Percentiles rank a stretch among this genome's conserved stretches.
These are phyloP conservation scores for Lanius collurio DNA, from an alignment of 2,113 vertebrate genomes.

Conservation along the genomic window DNA sequence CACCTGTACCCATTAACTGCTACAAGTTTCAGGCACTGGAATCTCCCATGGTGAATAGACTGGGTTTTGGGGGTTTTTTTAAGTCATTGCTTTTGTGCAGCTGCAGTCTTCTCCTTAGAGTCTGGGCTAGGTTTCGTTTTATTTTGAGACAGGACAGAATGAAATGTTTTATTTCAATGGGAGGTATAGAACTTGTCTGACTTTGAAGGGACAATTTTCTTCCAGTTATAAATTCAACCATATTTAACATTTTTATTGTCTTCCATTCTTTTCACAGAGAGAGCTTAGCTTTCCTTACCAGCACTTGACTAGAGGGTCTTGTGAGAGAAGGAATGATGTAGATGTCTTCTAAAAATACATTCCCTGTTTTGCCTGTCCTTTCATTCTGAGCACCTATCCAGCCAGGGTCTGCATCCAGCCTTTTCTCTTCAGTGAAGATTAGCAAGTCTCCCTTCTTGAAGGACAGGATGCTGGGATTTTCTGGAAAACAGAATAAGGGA, in stretches of 20 bases:
- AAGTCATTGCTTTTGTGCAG: not conserved
- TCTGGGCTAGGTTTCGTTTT: not conserved
- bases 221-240: not conserved
- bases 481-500: constrained; percentile 63
- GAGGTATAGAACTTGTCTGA: not conserved
- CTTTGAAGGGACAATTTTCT: not conserved
- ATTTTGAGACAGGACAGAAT: not conserved
- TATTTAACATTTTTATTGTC: not conserved
- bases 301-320: constrained; percentile 85
- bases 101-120: not conserved
- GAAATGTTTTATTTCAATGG: not conserved
- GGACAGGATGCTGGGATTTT: constrained; percentile 82
- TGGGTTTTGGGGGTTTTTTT: not conserved
- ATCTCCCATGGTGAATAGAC: not conserved
- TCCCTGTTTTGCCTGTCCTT: constrained; percentile 79
- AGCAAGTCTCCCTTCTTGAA: constrained; percentile 92
- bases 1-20: not conserved
- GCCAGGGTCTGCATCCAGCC: constrained; percentile 69
- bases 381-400: constrained; percentile 86
- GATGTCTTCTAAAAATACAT: constrained; percentile 79
- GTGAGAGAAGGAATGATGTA: constrained; percentile 82
- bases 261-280: not conserved
- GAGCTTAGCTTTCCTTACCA: constrained; percentile 76
- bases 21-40: not conserved
- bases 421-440: constrained; percentile 79